Evolutionary conservation across 2,797 vertebrate species (phyloP).

Genomic region (Sebastolobus alascanus): DNA sequence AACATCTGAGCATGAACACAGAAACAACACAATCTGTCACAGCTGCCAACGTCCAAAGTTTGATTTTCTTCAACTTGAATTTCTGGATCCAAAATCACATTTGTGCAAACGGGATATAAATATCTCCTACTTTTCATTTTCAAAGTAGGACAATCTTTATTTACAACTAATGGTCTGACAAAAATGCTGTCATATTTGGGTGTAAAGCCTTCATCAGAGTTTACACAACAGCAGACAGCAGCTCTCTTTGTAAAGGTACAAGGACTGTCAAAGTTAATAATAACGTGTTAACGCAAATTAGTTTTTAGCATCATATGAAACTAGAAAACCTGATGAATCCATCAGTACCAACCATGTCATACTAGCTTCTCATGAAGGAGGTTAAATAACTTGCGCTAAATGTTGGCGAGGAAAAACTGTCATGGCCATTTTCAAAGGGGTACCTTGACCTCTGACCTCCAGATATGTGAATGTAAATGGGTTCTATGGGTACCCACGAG

Average conservation of each 20-base stretch:
- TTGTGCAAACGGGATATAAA: background rate
- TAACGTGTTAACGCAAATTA: no score
- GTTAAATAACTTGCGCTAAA: no score
- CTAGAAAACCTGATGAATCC: no score
- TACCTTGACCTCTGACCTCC: no score
- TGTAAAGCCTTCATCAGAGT: background rate
- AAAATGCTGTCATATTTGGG: background rate
- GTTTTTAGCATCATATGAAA: no score
- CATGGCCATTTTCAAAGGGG: no score
- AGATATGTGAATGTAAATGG: no score
- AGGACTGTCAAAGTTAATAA: no score
- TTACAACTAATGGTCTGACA: background rate
- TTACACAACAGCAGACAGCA: background rate
- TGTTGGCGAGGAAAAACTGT: no score
- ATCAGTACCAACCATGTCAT: no score
- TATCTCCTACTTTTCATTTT: background rate
- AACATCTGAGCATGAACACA: background rate
- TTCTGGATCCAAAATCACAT: background rate
- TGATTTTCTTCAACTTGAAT: background rate
- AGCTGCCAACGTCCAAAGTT: background rate
- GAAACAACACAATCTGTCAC: background rate
- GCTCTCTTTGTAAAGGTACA: background rate
- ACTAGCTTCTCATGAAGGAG: no score
- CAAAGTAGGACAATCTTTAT: background rate
- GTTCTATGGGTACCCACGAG: no score